Evolutionary conservation across 2,888 invertebrate species (phyloP).

Genomic region (Ochropacha duplaris): DNA sequence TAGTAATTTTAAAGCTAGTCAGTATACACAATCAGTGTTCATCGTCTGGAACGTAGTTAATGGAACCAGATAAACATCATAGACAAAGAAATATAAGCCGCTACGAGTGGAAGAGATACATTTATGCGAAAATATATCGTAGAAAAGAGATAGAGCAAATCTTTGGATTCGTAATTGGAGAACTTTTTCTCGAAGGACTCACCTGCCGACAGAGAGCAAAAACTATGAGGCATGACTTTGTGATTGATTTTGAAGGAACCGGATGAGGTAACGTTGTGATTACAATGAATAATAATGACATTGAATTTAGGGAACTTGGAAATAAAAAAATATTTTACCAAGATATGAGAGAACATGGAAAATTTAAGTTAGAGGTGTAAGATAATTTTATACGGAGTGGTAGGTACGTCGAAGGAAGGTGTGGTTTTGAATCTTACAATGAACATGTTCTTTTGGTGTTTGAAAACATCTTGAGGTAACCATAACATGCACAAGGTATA

Average conservation of each 20-base stretch:
- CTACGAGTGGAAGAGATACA: neutral
- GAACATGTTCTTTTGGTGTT: no score
- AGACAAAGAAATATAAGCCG: neutral
- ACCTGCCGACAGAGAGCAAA: slow-evolving; percentile 16
- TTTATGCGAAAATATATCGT: neutral
- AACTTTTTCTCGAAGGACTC: slow-evolving; percentile 10
- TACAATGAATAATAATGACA: neutral
- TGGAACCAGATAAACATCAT: neutral
- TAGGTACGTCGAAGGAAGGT: no score
- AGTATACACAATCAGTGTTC: neutral
- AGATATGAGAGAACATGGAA: no score
- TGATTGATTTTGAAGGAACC: slow-evolving; percentile 13
- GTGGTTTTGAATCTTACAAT: no score
- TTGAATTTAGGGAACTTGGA: neutral
- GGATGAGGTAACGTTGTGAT: slow-evolving; percentile 17
- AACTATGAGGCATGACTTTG: slow-evolving; percentile 22
- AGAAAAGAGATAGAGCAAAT: neutral
- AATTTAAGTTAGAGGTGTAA: no score
- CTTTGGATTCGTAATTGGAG: neutral
- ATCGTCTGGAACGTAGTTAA: neutral
- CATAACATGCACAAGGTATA: no score
- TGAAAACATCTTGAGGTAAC: no score
- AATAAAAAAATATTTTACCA: no score
- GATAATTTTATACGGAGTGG: no score
- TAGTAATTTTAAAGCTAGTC: no score